phyloP scores from a whole-genome alignment of 2,888 invertebrate species.

The Hirtodrosophila confusa region DNA sequence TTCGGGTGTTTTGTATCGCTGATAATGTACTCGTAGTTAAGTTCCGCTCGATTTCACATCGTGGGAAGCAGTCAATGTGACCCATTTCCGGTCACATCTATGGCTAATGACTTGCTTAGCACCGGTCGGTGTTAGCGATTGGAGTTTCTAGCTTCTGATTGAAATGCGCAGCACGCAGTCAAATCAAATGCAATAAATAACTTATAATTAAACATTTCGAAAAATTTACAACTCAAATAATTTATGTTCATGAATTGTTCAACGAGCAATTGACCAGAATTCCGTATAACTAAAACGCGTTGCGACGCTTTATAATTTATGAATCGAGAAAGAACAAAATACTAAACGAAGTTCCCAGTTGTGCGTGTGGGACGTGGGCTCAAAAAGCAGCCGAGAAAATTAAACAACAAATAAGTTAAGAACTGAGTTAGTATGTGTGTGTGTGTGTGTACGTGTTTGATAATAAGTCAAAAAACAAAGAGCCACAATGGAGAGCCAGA shows the following conservation, averaged over 20 bases:
- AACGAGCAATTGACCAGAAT: conserved; percentile 70
- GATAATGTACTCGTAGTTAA: conserved; percentile 2
- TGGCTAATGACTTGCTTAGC: conserved; percentile 56
- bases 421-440: conserved; percentile 5
- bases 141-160: conserved; percentile 23
- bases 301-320: conserved; percentile 58
- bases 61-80: conserved; percentile 42
- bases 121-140: not conserved
- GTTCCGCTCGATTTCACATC: conserved; percentile 46
- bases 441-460: conserved; percentile 37
- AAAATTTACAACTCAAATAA: conserved; percentile 69
- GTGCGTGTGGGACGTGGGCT: conserved; percentile 28
- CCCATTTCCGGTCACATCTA: conserved; percentile 54
- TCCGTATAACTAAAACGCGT: conserved; percentile 13
- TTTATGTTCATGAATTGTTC: conserved; percentile 66
- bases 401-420: conserved; percentile 40
- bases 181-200: conserved; percentile 73
- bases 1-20: no score
- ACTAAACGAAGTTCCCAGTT: not conserved
- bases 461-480: conserved; percentile 47
- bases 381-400: conserved; percentile 37
- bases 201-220: conserved; percentile 65
- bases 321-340: conserved; percentile 38
- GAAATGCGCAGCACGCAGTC: conserved; percentile 56
- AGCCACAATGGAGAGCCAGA: conserved; percentile 13